Evolutionary conservation across 1,140 invertebrate genomes (phyloP).

Genomic region (Cylas formicarius): DNA sequence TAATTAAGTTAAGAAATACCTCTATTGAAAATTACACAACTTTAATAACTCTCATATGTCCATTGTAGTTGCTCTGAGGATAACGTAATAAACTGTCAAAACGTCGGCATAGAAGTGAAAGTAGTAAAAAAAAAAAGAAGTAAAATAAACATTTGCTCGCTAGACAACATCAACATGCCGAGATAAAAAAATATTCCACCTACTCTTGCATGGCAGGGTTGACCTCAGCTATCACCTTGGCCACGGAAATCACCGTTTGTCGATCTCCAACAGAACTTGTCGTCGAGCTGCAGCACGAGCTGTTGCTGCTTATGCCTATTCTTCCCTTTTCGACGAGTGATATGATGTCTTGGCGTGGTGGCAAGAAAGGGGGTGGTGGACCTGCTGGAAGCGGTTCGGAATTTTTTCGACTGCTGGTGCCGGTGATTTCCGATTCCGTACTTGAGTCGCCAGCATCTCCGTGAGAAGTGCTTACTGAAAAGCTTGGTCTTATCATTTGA

Average conservation of each 20-base stretch:
- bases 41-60: no score
- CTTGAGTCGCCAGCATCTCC: constrained; percentile 46
- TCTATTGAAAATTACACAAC: no score
- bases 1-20: no score
- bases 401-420: constrained; percentile 44
- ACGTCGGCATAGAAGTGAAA: no score
- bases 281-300: constrained; percentile 40
- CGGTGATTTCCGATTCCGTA: constrained; percentile 66
- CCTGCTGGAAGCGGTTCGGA: constrained; percentile 17
- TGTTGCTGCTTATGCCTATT: constrained; percentile 44
- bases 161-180: no score
- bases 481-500: not conserved
- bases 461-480: constrained; percentile 50
- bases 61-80: no score
- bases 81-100: no score
- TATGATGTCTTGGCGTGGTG: constrained; percentile 45
- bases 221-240: constrained; percentile 35
- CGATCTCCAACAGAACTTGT: constrained; percentile 40
- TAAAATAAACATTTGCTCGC: no score
- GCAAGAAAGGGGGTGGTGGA: constrained; percentile 19
- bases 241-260: constrained; percentile 27
- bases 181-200: not conserved
- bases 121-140: no score
- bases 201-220: constrained; percentile 29
- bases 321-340: constrained; percentile 52